Base-by-base conservation (phyloP, 35 echinoderm and acorn worm genomes). In the Ophioderma brevispina region DNA sequence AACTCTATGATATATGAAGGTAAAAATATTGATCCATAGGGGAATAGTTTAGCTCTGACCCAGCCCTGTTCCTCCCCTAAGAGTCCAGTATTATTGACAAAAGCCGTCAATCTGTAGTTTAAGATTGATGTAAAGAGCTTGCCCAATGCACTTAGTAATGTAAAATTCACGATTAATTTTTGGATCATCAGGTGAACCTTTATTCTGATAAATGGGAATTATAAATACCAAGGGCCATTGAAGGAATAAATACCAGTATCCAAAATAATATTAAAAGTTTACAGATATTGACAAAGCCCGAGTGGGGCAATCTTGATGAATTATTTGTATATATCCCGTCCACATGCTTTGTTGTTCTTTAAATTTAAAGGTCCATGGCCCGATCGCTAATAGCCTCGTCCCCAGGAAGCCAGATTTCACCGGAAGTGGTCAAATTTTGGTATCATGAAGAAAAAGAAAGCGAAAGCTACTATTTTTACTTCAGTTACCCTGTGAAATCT, bases 1-100 rank as follows among this genome's bases (percentile, higher is more conserved):
- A 88, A 46, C 35, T 93, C 92, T 40, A 93, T 81, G 17, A 93
- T 70, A 55, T 38, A 64, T 86, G 39, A 18, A 94, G 28, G 2
- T 8, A 2, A 18, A 70, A 70, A 36, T 80, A 80, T 30, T 86
- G 76, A 42, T 94, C 70, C 1, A 94, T 23, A 33, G 87, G 85
- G 36, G 87, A 89, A 70, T 94, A 46, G 31, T 36, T n/a, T 63
- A 80, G 78, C 42, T 63, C 59, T 37, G 84, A 90, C 90, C 31
- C 92, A 81, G 1, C 81, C 87, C 39, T 90, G 80, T 42, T 85
- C 76, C 25, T 94, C 55, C 6, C 92, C 81, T 14, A 90, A 33
- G 3, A 35, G 18, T 13, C 87, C 76, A 79, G 50, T 80, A 43
- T 40, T 40, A 0, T 89, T 78, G 39, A 94, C 0, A 38, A 38